Conservation (phyloP, 2,113 vertebrate species). For the Pterocles gutturalis region DNA sequence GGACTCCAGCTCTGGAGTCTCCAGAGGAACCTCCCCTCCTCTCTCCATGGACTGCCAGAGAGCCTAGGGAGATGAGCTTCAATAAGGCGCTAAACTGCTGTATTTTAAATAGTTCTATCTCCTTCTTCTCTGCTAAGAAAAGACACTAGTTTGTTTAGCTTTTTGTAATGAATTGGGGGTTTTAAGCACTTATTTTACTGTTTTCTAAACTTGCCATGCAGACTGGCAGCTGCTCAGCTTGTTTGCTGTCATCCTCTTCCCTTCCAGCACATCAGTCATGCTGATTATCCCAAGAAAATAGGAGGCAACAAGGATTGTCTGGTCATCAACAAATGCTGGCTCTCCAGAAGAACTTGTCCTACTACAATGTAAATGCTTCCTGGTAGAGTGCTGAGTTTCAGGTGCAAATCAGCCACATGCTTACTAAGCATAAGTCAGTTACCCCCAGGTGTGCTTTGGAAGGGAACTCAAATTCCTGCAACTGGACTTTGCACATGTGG, state of each 20-base stretch:
- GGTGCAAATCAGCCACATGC: not conserved
- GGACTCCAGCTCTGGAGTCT: not conserved
- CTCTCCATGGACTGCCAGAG: not conserved
- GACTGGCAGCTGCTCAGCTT: not conserved
- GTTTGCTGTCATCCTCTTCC: not conserved
- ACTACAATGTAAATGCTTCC: not conserved
- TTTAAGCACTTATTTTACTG: not conserved
- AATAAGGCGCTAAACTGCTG: not conserved
- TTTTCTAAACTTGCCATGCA: not conserved
- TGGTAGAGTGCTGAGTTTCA: not conserved
- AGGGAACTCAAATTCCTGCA: conserved; percentile 14
- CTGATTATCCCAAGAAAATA: not conserved
- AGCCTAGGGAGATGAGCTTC: not conserved
- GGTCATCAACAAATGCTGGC: not conserved
- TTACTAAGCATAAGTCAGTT: not conserved
- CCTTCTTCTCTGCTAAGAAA: not conserved
- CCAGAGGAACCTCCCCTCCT: not conserved
- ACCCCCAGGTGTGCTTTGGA: not conserved
- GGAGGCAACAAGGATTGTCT: not conserved
- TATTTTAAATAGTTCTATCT: not conserved
- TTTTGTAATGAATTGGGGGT: not conserved
- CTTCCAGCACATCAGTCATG: not conserved
- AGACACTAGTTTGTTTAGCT: not conserved
- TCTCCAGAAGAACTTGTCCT: not conserved
- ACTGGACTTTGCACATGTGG: not conserved